Base-by-base conservation (phyloP, 1,140 invertebrate genomes). In the Diorhabda carinulata region DNA sequence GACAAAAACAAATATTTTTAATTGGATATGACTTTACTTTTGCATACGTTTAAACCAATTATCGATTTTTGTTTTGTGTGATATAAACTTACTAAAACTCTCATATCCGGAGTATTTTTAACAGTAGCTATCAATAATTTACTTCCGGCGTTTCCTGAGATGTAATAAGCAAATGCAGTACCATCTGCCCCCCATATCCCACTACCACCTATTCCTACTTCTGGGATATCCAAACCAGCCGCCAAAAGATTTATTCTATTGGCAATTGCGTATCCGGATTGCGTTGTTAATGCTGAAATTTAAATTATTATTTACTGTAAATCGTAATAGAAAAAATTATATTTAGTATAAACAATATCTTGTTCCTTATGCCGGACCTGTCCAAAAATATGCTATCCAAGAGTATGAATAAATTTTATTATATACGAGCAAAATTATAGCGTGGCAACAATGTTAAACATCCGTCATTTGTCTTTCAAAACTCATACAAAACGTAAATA, bases 191-290 rank as follows among this genome's bases (percentile, higher is more conserved):
- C 74, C 72, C 79, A 83, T 42, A 85, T 83, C 2, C 82, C 83
- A 56, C 82, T 80, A 5, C 83, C 82, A 3, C 79, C 79, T 43
- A 72, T 76, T 5, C 73, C 76, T 4, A 69, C 73, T 0, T 52
- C 66, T 0, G 86, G 83, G 68, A 83, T 81, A 75, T 86, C 87
- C 3, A 82, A 85, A 57, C 83, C 82, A 43, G 83, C 78, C 0
- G 84, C 83, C 8, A 88, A 70, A 3, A 88, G 70, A 71, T 87
- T 87, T 0, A 83, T 80, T 70, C 84, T 78, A 7, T 84, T 83
- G 2, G 76, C 78, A 66, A 74, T 83, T 2, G 86, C 81, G 83
- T 85, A 87, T 9, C 84, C 82, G 65, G 82, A 75, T 71, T 84
- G 82, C 47, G 84, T 78, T 60, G 85, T 82, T 1, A 84, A 61